Evolutionary conservation across 2,113 vertebrate species (phyloP).

Genomic region (Oncorhynchus mykiss): DNA sequence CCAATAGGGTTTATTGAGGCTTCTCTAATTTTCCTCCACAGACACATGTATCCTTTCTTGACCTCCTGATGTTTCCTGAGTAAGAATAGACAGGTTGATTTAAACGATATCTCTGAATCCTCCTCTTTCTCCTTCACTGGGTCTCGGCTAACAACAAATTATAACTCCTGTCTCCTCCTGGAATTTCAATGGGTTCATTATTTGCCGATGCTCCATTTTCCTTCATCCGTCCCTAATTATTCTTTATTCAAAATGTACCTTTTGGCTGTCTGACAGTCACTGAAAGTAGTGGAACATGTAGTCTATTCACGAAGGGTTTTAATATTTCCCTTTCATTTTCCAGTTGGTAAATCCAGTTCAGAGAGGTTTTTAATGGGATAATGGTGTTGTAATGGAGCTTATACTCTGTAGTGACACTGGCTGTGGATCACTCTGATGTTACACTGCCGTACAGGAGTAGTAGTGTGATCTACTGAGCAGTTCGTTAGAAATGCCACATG

Average conservation of each 20-base stretch:
- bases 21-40: conserved; percentile 36
- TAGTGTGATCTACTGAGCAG: not conserved
- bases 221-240: conserved; percentile 29
- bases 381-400: conserved; percentile 37
- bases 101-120: conserved; percentile 60
- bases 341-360: conserved; percentile 10
- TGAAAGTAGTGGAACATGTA: conserved; percentile 37
- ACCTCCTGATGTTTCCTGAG: conserved; percentile 43
- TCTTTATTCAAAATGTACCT: conserved; percentile 36
- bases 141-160: conserved; percentile 50
- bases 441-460: not conserved
- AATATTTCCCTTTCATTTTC: conserved; percentile 59
- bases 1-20: not conserved
- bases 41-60: conserved; percentile 32
- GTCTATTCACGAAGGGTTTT: conserved; percentile 36
- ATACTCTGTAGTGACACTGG: conserved; percentile 3
- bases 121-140: conserved; percentile 28
- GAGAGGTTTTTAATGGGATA: conserved; percentile 42
- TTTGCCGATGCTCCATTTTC: conserved; percentile 25
- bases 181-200: conserved; percentile 58
- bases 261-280: conserved; percentile 29
- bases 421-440: conserved; percentile 11
- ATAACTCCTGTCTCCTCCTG: conserved; percentile 24
- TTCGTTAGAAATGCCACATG: not conserved
- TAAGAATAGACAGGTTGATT: conserved; percentile 69